These are phyloP conservation scores for Tokudaia tokunoshimensis DNA, from an alignment of 2,797 vertebrate species.

Conservation along the genomic window DNA sequence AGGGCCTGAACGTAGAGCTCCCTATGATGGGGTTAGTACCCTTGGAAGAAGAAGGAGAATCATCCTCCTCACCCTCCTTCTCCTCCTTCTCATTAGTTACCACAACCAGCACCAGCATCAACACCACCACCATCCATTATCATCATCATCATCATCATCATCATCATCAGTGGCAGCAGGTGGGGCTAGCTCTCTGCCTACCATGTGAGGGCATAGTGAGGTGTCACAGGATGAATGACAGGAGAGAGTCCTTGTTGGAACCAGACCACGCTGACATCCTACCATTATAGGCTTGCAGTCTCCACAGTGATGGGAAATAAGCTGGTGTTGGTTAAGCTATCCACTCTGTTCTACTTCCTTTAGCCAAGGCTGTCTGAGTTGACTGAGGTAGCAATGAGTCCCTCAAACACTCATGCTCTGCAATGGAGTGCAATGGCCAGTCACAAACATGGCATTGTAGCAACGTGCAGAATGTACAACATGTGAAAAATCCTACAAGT, in stretches of 20 bases:
- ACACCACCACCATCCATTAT: fast-evolving
- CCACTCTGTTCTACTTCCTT: neutral
- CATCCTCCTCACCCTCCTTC: neutral
- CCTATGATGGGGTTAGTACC: neutral
- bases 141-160: neutral
- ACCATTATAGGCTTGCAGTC: neutral
- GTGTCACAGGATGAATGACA: neutral
- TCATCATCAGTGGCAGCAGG: too few relatives aligned
- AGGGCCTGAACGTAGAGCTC: neutral
- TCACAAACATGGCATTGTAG: neutral
- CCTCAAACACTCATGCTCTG: neutral
- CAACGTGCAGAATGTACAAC: neutral
- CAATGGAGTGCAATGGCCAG: neutral
- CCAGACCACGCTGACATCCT: neutral
- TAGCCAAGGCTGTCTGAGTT: neutral
- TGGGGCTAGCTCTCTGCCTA: neutral
- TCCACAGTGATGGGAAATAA: neutral
- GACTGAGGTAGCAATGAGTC: neutral
- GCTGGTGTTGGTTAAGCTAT: neutral
- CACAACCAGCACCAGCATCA: neutral
- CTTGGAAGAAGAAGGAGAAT: neutral
- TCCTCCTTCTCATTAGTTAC: too few relatives aligned
- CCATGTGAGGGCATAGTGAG: neutral
- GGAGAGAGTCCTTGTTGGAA: neutral
- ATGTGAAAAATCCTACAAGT: neutral